A percentile compares a stretch with the other conserved stretches of the same genome.
These are phyloP conservation scores for Leptestheria dahalacensis DNA, from an alignment of 1,140 invertebrate genomes.

Conservation along the genomic window DNA sequence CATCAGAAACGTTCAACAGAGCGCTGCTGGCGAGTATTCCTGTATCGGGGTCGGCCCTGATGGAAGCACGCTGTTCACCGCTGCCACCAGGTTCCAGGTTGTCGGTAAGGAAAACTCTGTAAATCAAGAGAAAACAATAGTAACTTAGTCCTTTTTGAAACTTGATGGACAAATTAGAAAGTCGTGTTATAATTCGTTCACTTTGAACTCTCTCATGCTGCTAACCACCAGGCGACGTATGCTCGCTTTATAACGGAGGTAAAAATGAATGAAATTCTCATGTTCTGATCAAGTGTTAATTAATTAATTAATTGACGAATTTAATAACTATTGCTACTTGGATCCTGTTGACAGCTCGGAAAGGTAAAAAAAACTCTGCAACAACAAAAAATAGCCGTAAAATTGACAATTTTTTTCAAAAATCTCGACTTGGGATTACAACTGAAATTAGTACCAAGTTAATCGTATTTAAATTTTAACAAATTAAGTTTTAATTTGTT, in stretches of 20 bases:
- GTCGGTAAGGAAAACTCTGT: slow-evolving; percentile 43
- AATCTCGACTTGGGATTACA: background rate
- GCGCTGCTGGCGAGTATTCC: slow-evolving; percentile 59
- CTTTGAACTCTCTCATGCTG: slow-evolving; percentile 15
- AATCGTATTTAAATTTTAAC: background rate
- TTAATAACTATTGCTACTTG: background rate
- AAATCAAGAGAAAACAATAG: background rate
- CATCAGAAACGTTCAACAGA: slow-evolving; percentile 42
- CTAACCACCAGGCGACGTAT: slow-evolving; percentile 14
- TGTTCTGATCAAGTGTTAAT: background rate
- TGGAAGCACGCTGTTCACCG: slow-evolving; percentile 30
- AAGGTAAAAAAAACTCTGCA: background rate
- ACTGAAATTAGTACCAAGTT: background rate
- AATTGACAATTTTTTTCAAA: background rate
- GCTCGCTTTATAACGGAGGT: slow-evolving; percentile 13
- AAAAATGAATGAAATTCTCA: slow-evolving; percentile 10
- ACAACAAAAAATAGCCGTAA: too few species aligned
- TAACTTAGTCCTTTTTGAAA: too few species aligned
- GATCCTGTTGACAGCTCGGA: slow-evolving; percentile 1
- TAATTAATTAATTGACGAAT: background rate
- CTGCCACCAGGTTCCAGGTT: slow-evolving; percentile 37
- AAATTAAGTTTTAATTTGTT: background rate
- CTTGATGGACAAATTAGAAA: too few species aligned
- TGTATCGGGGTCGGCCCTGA: slow-evolving; percentile 43
- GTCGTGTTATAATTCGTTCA: slow-evolving; percentile 9